These are phyloP conservation scores for Microcebus jonahi DNA, from an alignment of 2,113 vertebrate species.

Conservation along the genomic window DNA sequence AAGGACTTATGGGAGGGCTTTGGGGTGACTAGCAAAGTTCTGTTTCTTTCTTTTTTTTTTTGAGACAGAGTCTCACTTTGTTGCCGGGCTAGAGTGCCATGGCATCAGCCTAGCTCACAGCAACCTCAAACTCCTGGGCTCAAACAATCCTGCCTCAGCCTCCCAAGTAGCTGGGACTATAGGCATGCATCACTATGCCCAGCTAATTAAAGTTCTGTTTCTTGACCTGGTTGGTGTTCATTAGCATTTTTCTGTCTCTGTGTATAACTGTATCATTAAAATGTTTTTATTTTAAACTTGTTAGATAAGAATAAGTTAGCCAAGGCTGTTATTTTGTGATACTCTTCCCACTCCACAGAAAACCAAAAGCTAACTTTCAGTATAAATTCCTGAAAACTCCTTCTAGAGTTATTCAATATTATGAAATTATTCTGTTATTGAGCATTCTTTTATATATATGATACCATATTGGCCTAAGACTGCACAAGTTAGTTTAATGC, in stretches of 20 bases:
- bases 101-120: too few relatives aligned
- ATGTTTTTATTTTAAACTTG: neutral
- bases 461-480: neutral
- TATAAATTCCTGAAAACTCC: slow-evolving; percentile 9
- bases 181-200: too few relatives aligned
- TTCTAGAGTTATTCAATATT: neutral
- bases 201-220: neutral
- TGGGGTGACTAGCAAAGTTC: neutral
- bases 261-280: slow-evolving; percentile 20
- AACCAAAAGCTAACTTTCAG: slow-evolving; percentile 5
- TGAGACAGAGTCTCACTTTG: too few relatives aligned
- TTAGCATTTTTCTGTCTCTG: neutral
- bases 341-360: neutral
- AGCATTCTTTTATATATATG: neutral
- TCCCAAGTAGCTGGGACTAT: too few relatives aligned
- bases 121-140: too few relatives aligned
- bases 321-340: slow-evolving; percentile 20
- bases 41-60: neutral
- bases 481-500: neutral
- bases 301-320: neutral
- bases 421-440: slow-evolving; percentile 16
- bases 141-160: too few relatives aligned
- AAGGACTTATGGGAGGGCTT: neutral
- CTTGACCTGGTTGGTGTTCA: neutral
- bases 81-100: too few relatives aligned